Evolutionary conservation across 2,888 invertebrate species (phyloP).

Genomic region (Drosophila leonis): DNA sequence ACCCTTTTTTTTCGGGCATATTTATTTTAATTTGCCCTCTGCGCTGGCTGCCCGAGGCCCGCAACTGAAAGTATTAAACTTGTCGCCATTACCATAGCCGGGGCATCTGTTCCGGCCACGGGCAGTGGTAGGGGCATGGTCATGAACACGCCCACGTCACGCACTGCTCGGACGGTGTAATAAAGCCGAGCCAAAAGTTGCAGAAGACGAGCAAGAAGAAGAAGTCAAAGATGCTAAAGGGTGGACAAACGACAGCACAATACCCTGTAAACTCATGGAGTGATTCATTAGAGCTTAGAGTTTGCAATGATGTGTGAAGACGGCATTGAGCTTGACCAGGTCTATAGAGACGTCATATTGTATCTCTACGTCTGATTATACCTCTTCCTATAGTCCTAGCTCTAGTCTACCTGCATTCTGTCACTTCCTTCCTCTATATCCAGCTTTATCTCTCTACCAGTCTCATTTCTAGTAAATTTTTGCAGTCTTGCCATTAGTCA

Average conservation of each 20-base stretch:
- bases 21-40: conserved; percentile 65
- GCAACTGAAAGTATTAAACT: conserved; percentile 62
- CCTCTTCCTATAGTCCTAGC: not conserved
- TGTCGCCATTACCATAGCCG: conserved; percentile 46
- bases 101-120: conserved; percentile 36
- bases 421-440: too few relatives aligned
- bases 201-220: not conserved
- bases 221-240: not conserved
- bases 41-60: conserved; percentile 23
- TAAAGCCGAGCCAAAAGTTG: conserved; percentile 18
- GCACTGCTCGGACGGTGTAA: conserved; percentile 23
- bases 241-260: not conserved
- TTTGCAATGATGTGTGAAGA: not conserved
- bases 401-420: not conserved
- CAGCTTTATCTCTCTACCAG: not conserved
- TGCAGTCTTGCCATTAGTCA: not conserved
- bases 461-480: not conserved
- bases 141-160: conserved; percentile 10
- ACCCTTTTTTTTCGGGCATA: conserved; percentile 47
- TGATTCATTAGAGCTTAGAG: not conserved
- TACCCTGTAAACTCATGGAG: not conserved
- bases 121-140: conserved; percentile 1
- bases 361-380: not conserved
- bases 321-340: not conserved
- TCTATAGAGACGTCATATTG: too few relatives aligned